A percentile compares a stretch with the other conserved stretches of the same genome.
These are phyloP conservation scores for Nycticorax nycticorax DNA, from an alignment of 2,113 vertebrate genomes.

Conservation along the genomic window DNA sequence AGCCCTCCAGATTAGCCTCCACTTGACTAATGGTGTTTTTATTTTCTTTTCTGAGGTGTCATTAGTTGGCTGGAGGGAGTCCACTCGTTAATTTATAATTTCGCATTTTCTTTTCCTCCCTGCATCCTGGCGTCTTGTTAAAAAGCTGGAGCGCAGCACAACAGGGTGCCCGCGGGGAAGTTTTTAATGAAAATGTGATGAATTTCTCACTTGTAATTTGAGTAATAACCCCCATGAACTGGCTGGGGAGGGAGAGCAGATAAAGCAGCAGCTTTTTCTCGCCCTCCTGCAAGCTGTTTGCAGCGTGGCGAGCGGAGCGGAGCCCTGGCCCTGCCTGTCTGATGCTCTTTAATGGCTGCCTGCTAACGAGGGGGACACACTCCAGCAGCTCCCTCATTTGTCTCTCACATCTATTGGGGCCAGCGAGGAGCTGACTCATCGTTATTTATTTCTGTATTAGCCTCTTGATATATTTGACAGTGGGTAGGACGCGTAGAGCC, in stretches of 20 bases:
- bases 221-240: background rate
- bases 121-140: background rate
- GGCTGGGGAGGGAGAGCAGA: background rate
- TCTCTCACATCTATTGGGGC: background rate
- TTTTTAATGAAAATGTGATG: conserved; percentile 56
- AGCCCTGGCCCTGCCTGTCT: background rate
- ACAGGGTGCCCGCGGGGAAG: background rate
- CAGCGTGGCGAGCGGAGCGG: accelerated
- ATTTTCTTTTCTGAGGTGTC: background rate
- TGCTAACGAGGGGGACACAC: background rate
- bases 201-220: conserved; percentile 32
- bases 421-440: background rate
- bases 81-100: background rate
- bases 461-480: background rate
- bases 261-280: background rate
- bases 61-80: conserved; percentile 46
- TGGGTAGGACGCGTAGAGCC: accelerated
- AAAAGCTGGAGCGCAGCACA: background rate
- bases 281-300: background rate
- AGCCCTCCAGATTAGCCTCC: background rate
- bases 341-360: background rate
- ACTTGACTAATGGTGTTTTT: conserved; percentile 30
- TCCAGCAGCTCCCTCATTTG: background rate
- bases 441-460: background rate
- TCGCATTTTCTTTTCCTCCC: background rate